Percentiles rank a stretch among this genome's conserved stretches.
Conservation (phyloP, 2,888 invertebrate genomes). For the Perizoma flavofasciatum region DNA sequence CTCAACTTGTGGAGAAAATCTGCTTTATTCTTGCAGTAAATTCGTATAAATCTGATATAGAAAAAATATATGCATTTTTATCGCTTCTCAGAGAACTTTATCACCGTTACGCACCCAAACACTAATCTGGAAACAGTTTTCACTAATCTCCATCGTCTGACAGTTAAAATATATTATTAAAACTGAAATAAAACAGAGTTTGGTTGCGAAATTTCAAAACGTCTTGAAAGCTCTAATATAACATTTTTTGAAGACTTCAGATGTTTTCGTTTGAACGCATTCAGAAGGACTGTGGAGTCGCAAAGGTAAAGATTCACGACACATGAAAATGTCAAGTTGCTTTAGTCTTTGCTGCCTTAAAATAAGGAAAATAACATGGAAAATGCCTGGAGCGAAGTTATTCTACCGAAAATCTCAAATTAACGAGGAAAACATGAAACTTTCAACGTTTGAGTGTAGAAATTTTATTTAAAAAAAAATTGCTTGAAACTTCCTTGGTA, state of each 20-base stretch:
- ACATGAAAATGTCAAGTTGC: slow-evolving; percentile 45
- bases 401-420: slow-evolving; percentile 55
- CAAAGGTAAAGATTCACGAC: slow-evolving; percentile 51
- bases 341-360: slow-evolving; percentile 51
- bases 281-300: slow-evolving; percentile 53
- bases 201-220: slow-evolving; percentile 39
- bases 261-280: slow-evolving; percentile 60
- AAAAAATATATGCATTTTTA: slow-evolving; percentile 15
- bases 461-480: slow-evolving; percentile 1
- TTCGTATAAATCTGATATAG: slow-evolving; percentile 18
- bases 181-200: slow-evolving; percentile 11
- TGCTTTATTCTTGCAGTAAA: slow-evolving; percentile 40
- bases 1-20: slow-evolving; percentile 44
- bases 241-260: slow-evolving; percentile 57
- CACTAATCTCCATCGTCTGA: background rate
- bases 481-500: too few species aligned
- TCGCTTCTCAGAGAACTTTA: slow-evolving; percentile 1
- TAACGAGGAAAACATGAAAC: slow-evolving; percentile 68
- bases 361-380: slow-evolving; percentile 47
- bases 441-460: slow-evolving; percentile 50
- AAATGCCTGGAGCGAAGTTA: slow-evolving; percentile 50
- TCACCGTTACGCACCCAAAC: background rate
- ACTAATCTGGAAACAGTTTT: background rate
- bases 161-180: slow-evolving; percentile 11
- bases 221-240: slow-evolving; percentile 52